Percentiles rank a stretch among this genome's conserved stretches.
Evolutionary conservation across 2,797 vertebrate species (phyloP).

Genomic region (Pantherophis vulpinus): DNA sequence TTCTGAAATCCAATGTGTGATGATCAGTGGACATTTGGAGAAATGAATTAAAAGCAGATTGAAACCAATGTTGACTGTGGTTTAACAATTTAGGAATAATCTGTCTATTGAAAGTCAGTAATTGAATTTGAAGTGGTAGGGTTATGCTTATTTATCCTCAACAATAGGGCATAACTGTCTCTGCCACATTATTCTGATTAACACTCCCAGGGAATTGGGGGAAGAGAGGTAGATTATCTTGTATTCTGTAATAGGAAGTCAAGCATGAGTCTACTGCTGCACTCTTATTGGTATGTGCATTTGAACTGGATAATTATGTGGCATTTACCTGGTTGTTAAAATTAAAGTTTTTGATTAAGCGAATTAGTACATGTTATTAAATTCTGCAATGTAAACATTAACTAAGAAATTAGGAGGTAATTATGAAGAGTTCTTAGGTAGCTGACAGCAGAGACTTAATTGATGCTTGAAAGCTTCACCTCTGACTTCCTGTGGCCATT

Average conservation of each 20-base stretch:
- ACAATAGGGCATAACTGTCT: background rate
- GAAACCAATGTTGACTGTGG: background rate
- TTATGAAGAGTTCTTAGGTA: slow-evolving; percentile 20
- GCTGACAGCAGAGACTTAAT: background rate
- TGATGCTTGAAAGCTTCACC: background rate
- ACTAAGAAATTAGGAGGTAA: slow-evolving; percentile 44
- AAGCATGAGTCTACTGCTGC: slow-evolving; percentile 16
- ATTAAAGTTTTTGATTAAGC: slow-evolving; percentile 56
- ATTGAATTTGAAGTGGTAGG: background rate
- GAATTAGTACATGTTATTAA: slow-evolving; percentile 53
- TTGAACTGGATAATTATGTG: slow-evolving; percentile 47
- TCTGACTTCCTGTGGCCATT: background rate
- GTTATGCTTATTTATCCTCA: background rate
- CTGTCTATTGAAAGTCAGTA: background rate
- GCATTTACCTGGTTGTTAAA: slow-evolving; percentile 45
- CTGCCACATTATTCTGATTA: background rate
- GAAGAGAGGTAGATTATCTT: background rate
- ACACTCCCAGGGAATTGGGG: background rate
- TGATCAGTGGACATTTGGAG: background rate
- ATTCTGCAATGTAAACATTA: slow-evolving; percentile 51
- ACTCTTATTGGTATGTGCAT: slow-evolving; percentile 27
- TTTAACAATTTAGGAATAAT: background rate
- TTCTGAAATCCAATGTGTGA: background rate
- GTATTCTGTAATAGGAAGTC: background rate
- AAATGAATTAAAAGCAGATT: background rate